These are phyloP conservation scores for Pampus argenteus DNA, from an alignment of 2,797 vertebrate genomes.

Conservation along the genomic window DNA sequence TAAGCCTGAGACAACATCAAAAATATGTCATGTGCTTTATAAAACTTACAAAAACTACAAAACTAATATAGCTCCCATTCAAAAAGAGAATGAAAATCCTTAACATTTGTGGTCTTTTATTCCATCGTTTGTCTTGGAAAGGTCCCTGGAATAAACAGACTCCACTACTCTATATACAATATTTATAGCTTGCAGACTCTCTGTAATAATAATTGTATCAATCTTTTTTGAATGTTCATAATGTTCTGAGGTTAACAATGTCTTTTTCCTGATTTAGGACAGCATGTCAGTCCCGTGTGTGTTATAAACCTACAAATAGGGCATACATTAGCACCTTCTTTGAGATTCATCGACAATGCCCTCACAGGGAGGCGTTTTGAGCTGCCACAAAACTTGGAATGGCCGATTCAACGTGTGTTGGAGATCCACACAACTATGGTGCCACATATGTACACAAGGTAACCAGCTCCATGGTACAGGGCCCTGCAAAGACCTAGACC, in stretches of 20 bases:
- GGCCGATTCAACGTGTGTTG: constrained; percentile 54
- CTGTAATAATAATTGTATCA: constrained; percentile 51
- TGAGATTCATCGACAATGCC: constrained; percentile 69
- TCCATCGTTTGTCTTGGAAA: constrained; percentile 61
- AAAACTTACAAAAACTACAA: constrained; percentile 72
- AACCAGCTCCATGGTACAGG: constrained; percentile 30
- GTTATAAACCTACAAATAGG: constrained; percentile 50
- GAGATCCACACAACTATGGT: constrained; percentile 56
- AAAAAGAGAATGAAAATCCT: constrained; percentile 72
- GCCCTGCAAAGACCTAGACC: constrained; percentile 62
- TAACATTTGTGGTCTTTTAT: constrained; percentile 59
- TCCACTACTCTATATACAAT: constrained; percentile 63
- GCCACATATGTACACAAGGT: constrained; percentile 42
- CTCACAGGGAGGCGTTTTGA: constrained; percentile 55
- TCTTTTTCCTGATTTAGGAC: constrained; percentile 57
- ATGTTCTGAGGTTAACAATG: constrained; percentile 59
- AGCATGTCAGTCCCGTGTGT: constrained; percentile 49
- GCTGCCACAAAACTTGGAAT: constrained; percentile 74
- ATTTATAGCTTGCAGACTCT: constrained; percentile 63
- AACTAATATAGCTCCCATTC: constrained; percentile 69
- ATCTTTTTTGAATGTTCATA: constrained; percentile 58
- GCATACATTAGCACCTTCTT: constrained; percentile 58
- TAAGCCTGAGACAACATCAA: constrained; percentile 78
- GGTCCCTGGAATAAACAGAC: constrained; percentile 57
- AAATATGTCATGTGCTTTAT: constrained; percentile 70